Evolutionary conservation across 2,797 vertebrate genomes (phyloP), one percentile per base, ranked within the genome.

Genomic region (Benthosema pterotum): DNA sequence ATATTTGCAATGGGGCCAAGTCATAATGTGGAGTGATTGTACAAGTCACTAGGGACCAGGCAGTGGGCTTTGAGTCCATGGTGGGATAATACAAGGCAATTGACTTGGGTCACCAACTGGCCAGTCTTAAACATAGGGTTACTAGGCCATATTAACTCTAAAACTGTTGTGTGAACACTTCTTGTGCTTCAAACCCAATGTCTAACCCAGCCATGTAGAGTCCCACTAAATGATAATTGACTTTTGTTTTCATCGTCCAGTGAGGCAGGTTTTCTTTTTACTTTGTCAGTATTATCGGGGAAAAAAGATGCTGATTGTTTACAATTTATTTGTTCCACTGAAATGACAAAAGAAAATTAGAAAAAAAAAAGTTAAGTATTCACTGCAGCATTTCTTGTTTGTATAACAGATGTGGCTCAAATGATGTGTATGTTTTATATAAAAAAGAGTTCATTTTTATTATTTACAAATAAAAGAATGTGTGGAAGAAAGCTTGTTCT

Each of bases 141-240:
- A 6, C 59, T 69, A 68, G 56, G 56, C 56, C 56, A 42, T 63
- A 57, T 61, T 60, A 54, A 89, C 92, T 93, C 87, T 88, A 90
- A 76, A 92, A 89, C 90, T 88, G 86, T 92, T 89, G 88, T 94
- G 93, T 92, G 92, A 95, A 94, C 92, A 93, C 88, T 88, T 89
- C 91, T 91, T 93, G 92, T 95, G 93, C 93, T 95, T 95, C 91
- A 93, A 94, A 93, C 91, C 90, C 90, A 92, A 92, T 75, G 92
- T 91, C 89, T 89, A 87, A 93, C 63, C 59, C 11, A 45, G 75
- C 63, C 69, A 63, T 56, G 55, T 69, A 69, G 68, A 74, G 69
- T 52, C 71, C 69, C 92, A 38, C 65, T 56, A 63, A 65, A 69
- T 54, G 72, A 60, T 28, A 56, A 49, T 70, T 69, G 65, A 92